Evolutionary conservation across 2,113 vertebrate genomes (phyloP), one percentile per base, ranked within the genome.

Genomic region (Planiliza haematocheilus): DNA sequence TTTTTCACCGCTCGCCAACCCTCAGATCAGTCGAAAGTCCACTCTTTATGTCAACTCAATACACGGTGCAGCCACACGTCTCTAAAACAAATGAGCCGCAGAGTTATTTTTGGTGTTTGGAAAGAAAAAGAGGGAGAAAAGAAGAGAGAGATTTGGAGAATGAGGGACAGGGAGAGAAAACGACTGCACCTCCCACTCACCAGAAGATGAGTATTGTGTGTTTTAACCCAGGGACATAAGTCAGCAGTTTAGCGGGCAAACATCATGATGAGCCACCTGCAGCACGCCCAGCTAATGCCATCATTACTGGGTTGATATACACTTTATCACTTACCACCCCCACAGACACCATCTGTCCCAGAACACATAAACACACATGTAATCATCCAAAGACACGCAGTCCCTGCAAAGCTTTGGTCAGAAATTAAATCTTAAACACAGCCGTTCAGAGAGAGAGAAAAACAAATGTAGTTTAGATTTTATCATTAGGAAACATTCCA

Each of bases 241-340:
- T 81, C 81, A 83, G 81, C 74, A 71, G 73, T 85, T 85, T 83
- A 81, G 65, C 12, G 2, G 77, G 77, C 67, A 80, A 86, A 86
- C 81, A 86, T 70, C 59, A 34, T 55, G 61, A 84, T 72, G 68
- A 82, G 78, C 62, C 70, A 80, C 79, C 82, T 80, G 77, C 82
- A 84, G 85, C 83, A 83, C 77, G 58, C 62, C 49, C 75, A 77
- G 78, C 83, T 80, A 82, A 85, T 70, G 48, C 83, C 78, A 64
- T 86, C 75, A 83, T 90, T 84, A 84, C 65, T 21, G 50, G 49
- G 68, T 21, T 55, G 65, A 84, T 74, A 57, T 55, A 9, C 56
- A 77, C 71, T 81, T 78, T 53, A 81, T 87, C 77, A 84, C 67
- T 66, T 77, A 34, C 83, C 76, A 69, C 71, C 79, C 77, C 74